A percentile compares a stretch with the other conserved stretches of the same genome.
Conservation (phyloP, 2,113 vertebrate genomes). For the Cololabis saira region DNA sequence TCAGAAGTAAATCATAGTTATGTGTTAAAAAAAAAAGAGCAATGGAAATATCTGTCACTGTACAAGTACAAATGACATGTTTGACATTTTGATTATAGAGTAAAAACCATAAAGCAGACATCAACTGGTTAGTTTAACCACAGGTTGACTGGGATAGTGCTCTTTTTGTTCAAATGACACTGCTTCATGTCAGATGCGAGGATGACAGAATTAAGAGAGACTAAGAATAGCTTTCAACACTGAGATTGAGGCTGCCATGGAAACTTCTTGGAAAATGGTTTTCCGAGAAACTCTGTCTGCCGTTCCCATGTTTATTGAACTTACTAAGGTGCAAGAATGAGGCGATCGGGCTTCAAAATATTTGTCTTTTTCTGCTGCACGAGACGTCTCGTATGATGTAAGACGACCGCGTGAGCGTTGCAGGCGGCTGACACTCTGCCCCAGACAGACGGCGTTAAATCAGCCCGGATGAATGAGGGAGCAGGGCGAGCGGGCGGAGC, state of each 20-base stretch:
- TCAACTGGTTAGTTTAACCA: neutral
- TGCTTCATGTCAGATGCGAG: constrained; percentile 5
- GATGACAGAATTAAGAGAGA: constrained; percentile 34
- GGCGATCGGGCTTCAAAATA: constrained; percentile 3
- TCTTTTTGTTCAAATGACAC: constrained; percentile 22
- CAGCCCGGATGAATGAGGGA: constrained; percentile 17
- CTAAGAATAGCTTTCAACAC: constrained; percentile 30
- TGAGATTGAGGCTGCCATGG: constrained; percentile 41
- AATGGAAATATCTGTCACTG: neutral
- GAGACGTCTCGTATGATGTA: neutral
- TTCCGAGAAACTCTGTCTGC: constrained; percentile 39
- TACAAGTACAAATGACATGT: neutral
- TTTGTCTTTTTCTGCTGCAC: constrained; percentile 2
- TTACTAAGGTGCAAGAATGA: neutral
- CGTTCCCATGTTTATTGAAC: constrained; percentile 23
- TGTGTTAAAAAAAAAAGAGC: neutral
- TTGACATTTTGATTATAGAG: neutral
- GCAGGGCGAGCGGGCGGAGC: constrained; percentile 46
- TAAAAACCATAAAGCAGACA: neutral
- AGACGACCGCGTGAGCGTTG: neutral
- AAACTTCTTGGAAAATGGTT: constrained; percentile 40
- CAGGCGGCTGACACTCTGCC: constrained; percentile 4
- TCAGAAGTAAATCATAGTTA: neutral
- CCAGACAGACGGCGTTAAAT: constrained; percentile 10
- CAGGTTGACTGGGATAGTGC: neutral